Percentiles rank a stretch among this genome's conserved stretches.
Conservation (phyloP, 2,113 vertebrate species). For the Ophiodon elongatus region DNA sequence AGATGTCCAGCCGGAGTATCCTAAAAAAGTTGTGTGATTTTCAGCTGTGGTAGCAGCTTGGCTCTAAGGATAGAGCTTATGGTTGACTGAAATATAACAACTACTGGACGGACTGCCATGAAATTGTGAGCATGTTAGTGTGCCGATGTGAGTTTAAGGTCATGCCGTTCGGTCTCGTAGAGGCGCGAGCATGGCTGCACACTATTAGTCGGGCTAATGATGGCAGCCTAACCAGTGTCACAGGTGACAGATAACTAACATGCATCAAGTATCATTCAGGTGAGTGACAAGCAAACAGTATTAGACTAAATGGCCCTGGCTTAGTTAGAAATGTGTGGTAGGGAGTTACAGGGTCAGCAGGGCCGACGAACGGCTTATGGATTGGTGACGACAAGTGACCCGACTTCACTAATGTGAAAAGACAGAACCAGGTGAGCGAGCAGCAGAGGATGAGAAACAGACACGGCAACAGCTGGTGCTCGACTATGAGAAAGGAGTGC, state of each 20-base stretch:
- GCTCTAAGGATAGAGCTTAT: not conserved
- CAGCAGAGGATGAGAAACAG: slow-evolving; percentile 44
- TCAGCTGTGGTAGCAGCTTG: not conserved
- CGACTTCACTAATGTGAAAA: slow-evolving; percentile 51
- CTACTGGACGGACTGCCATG: not conserved
- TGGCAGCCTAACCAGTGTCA: not conserved
- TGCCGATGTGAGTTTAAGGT: not conserved
- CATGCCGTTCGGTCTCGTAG: not conserved
- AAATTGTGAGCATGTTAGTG: not conserved
- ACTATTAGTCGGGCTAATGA: not conserved
- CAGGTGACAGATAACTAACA: not conserved
- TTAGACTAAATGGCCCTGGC: not conserved
- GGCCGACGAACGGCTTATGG: slow-evolving; percentile 33
- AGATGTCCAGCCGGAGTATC: not conserved
- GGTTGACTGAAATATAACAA: not conserved
- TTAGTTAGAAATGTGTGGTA: slow-evolving; percentile 22
- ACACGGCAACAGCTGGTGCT: slow-evolving; percentile 47
- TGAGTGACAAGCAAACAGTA: not conserved
- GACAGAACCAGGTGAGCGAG: slow-evolving; percentile 51
- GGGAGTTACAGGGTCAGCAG: slow-evolving; percentile 39
- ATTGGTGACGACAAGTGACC: slow-evolving; percentile 57
- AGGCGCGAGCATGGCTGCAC: not conserved
- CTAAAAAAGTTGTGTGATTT: not conserved
- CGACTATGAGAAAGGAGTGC: slow-evolving; percentile 1
- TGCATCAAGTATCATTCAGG: not conserved